Conservation (phyloP, 2,113 vertebrate species). For the Empidonax alnorum region DNA sequence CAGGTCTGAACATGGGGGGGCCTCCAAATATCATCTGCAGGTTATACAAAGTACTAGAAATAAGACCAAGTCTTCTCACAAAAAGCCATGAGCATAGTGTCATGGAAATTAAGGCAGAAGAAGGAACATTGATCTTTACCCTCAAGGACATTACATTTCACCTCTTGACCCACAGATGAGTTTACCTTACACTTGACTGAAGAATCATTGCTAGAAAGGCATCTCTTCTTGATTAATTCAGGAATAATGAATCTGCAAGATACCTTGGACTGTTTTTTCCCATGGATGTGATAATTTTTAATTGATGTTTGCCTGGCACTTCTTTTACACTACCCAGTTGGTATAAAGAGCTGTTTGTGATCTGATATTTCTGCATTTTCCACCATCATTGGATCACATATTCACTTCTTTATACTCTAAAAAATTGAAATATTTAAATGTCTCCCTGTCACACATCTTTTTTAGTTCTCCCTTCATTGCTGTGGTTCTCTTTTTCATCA, state of each 20-base stretch:
- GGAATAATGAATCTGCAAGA: not conserved
- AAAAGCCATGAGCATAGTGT: not conserved
- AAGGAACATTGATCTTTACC: not conserved
- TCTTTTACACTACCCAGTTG: not conserved
- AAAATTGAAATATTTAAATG: not conserved
- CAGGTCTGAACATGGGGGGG: not conserved
- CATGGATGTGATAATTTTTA: not conserved
- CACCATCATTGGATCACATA: not conserved
- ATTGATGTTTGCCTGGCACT: not conserved
- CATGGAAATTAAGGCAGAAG: not conserved
- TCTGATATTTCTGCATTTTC: not conserved
- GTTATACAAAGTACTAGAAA: not conserved
- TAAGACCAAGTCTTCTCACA: not conserved
- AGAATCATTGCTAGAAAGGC: not conserved
- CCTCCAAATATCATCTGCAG: not conserved
- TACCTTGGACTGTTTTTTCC: not conserved
- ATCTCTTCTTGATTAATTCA: not conserved
- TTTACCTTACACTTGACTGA: not conserved
- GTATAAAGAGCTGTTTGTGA: not conserved
- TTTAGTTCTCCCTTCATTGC: not conserved
- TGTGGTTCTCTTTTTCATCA: not conserved
- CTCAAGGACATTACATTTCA: not conserved
- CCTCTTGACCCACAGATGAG: not conserved
- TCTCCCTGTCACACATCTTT: not conserved
- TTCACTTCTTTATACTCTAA: not conserved